These are phyloP conservation scores for Bucorvus abyssinicus DNA, from an alignment of 2,797 vertebrate genomes.

Conservation along the genomic window DNA sequence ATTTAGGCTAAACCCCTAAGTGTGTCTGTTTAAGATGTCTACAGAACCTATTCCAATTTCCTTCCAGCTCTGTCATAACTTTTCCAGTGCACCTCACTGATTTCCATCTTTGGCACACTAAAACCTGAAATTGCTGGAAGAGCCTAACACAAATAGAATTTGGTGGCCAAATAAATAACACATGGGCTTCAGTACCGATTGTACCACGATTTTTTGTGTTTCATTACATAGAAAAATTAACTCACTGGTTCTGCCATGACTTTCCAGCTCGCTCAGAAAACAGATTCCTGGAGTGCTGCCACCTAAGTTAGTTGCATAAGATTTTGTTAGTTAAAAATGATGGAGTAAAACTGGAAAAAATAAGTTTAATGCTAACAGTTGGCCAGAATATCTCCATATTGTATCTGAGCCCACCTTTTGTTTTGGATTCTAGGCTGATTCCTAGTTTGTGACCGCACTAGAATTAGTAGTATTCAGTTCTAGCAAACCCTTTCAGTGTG, in stretches of 20 bases:
- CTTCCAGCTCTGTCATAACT: neutral
- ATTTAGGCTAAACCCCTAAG: neutral
- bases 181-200: neutral
- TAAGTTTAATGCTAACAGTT: neutral
- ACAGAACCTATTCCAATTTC: neutral
- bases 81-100: constrained; percentile 10
- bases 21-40: neutral
- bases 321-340: constrained; percentile 46
- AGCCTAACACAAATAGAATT: neutral
- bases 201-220: constrained; percentile 19
- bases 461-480: neutral
- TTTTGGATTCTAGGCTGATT: neutral
- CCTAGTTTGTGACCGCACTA: neutral
- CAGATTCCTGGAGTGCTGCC: constrained; percentile 48
- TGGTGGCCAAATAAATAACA: constrained; percentile 53
- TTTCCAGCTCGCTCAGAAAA: constrained; percentile 11
- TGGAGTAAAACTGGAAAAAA: neutral
- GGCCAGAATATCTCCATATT: neutral
- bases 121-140: constrained; percentile 11
- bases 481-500: neutral
- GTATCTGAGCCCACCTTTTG: neutral
- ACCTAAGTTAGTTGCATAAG: constrained; percentile 50
- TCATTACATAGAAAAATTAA: neutral
- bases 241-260: constrained; percentile 2
- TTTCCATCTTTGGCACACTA: constrained; percentile 4